Base-by-base conservation (phyloP, 2,797 vertebrate genomes). In the Amphiprion clarkii region DNA sequence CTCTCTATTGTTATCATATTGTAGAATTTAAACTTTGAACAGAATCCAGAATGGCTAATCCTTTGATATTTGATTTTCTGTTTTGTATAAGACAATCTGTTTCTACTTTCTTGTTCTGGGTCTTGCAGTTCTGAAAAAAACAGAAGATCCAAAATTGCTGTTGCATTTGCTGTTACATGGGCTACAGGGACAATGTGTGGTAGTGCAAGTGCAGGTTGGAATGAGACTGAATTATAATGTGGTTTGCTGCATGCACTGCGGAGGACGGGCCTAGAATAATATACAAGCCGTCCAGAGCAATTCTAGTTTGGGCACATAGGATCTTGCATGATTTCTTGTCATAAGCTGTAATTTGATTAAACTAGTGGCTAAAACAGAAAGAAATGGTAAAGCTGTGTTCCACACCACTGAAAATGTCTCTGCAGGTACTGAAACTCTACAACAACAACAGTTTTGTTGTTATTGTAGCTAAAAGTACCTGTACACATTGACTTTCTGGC, bases 301-400 rank as follows among this genome's bases (percentile, higher is more conserved):
- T 21, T 60, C 68, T 64, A 31, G 56, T 9, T 46, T 17, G 71
- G 40, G 46, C 68, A 40, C 68, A 51, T 33, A n/a, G 68, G 48
- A 53, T 31, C 6, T 8, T 36, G 33, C 33, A 36, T 36, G 33
- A 36, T 36, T 36, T 58, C 53, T 39, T 4, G 19, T 61, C 59
- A 25, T 29, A 83, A 61, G 61, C 78, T 77, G 36, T 89, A 84
- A 87, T 84, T 88, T 86, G 44, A 74, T 68, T 44, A 64, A 82
- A 79, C 31, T 54, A 10, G 54, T 51, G 54, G 63, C 52, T 67
- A 76, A 70, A 84, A 51, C 61, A 71, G 79, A 76, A 74, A 42
- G 12, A 13, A 7, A 13, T 16, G 11, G 40, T 42, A 7, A 6
- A 36, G 2, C 33, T 9, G 33, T 36, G 8, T 2, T 36, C 33